Conservation (phyloP, 1,140 invertebrate species). For the Drosophila miranda region DNA sequence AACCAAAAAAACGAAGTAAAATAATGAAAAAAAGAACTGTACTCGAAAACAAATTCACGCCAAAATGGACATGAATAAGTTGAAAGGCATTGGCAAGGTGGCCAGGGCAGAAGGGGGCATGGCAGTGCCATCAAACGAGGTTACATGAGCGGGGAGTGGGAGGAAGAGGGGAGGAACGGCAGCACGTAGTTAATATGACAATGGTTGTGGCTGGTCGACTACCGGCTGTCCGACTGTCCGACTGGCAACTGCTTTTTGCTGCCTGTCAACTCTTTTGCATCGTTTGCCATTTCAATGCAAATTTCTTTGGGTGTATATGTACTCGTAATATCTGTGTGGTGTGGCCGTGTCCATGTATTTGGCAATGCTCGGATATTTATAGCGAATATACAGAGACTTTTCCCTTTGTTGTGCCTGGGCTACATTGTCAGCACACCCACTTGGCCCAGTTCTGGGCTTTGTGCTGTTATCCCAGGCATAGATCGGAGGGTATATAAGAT, state of each 20-base stretch:
- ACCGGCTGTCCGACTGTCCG: conserved; percentile 31
- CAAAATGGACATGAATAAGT: conserved; percentile 78
- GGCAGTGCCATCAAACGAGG: not conserved
- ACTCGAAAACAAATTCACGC: conserved; percentile 69
- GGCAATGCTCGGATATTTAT: conserved; percentile 42
- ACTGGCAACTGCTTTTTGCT: conserved; percentile 58
- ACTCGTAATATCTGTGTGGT: conserved; percentile 2
- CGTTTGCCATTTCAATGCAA: conserved; percentile 53
- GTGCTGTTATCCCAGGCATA: no score
- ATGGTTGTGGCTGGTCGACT: conserved; percentile 61
- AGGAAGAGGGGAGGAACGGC: conserved; percentile 16
- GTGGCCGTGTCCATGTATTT: conserved; percentile 4
- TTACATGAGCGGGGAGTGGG: not conserved
- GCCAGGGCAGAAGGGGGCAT: not conserved
- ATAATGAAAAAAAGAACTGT: conserved; percentile 28
- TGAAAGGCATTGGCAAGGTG: conserved; percentile 61
- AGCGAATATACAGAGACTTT: conserved; percentile 22
- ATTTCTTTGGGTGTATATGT: conserved; percentile 31
- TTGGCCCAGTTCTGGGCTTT: conserved; percentile 37
- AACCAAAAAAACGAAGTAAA: conserved; percentile 24
- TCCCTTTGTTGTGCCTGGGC: conserved; percentile 28
- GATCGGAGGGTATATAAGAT: no score
- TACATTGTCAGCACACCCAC: conserved; percentile 31
- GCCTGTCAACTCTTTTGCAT: conserved; percentile 56
- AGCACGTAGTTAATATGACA: conserved; percentile 65